Evolutionary conservation across 64 coral and sea anemone species (phyloP), one percentile per base, ranked within the genome.

Genomic region (Actinia equina): DNA sequence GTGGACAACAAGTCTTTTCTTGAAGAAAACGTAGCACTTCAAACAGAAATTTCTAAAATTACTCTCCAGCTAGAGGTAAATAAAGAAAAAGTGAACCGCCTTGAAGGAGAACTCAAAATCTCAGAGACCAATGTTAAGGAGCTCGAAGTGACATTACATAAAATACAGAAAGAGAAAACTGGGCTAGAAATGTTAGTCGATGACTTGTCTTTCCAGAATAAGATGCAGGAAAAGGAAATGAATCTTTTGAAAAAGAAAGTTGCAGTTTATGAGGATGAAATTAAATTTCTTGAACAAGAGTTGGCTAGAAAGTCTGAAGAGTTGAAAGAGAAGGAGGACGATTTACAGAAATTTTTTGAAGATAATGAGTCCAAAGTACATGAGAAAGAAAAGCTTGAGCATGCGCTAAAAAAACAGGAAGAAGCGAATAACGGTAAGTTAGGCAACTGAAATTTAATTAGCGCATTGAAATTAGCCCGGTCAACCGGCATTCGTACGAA

Each of bases 211-310:
- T 78, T 85, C 22, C 81, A 71, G 37, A 90, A 76, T 56, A 77
- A 77, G 9, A 80, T 44, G 4, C 94, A 93, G 42, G 91, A 93
- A 22, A 88, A 87, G 10, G 88, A 93, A 65, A 64, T 97, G 10
- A 59, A 37, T 59, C 56, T 90, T 18, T 77, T 93, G 20, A 93
- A 87, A 42, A 74, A 80, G 37, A 74, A 93, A 5, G 27, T 88
- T 43, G 86, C 76, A 13, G n/a, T 77, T 42, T 26, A 82, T 7
- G 91, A 93, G 37, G 80, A 55, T 16, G 82, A 89, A 58, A 77
- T 97, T n/a, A 22, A 85, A 17, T 22, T 71, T 10, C 86, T 80
- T 0, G 80, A 90, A 49, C 70, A 59, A 82, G 61, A 77, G 12
- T 65, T 97, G 17, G 71, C 80, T 14, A 57, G 76, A 6, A 90